Evolutionary conservation across 2,797 vertebrate species (phyloP).

Genomic region (Cephalopachus bancanus): DNA sequence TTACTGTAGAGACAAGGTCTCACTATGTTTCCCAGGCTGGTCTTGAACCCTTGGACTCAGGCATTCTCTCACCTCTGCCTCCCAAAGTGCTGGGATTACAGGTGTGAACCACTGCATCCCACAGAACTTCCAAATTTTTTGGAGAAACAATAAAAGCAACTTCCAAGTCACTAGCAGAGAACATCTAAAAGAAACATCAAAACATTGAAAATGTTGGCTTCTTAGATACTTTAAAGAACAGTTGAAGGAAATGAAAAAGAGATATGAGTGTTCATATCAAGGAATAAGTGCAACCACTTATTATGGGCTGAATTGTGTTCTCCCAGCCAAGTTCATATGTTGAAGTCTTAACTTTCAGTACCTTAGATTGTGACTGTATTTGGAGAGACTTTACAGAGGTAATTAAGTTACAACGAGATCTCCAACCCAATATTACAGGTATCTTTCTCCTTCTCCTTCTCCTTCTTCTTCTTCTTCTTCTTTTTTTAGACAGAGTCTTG

Average conservation of each 20-base stretch:
- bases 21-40: too few species aligned
- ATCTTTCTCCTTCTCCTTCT: too few species aligned
- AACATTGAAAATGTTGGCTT: background rate
- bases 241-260: background rate
- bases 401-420: background rate
- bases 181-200: background rate
- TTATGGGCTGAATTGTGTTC: background rate
- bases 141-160: constrained; percentile 15
- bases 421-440: background rate
- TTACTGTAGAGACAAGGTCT: too few species aligned
- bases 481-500: too few species aligned
- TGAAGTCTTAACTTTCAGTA: background rate
- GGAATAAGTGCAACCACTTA: background rate
- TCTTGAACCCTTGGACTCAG: too few species aligned
- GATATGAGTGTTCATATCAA: background rate
- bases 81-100: too few species aligned
- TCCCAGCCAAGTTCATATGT: background rate
- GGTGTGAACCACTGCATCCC: background rate
- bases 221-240: background rate
- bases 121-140: background rate
- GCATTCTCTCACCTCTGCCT: too few species aligned
- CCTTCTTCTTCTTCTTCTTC: too few species aligned
- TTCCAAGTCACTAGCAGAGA: background rate
- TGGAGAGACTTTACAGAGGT: background rate
- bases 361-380: background rate